Evolutionary conservation across 2,888 invertebrate genomes (phyloP).

Genomic region (Drosophila meridionalis): DNA sequence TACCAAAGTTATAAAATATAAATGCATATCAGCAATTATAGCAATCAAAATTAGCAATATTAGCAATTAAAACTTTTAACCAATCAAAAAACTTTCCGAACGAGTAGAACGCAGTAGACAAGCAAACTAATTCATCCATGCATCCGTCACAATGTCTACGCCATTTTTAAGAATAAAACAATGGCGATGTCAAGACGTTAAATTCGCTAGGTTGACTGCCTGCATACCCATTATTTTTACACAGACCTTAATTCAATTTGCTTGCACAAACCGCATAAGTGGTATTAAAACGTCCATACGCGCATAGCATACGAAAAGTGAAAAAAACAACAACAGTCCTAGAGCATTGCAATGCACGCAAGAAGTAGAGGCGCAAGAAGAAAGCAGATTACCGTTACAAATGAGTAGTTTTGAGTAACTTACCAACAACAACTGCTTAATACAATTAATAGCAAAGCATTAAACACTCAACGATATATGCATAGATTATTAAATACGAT

Average conservation of each 20-base stretch:
- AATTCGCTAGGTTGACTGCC: background rate
- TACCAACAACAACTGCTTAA: background rate
- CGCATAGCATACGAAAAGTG: background rate
- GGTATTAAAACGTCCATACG: background rate
- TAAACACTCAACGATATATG: background rate
- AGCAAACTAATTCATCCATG: background rate
- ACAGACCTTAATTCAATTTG: background rate
- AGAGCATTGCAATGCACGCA: background rate
- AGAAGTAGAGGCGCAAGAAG: background rate
- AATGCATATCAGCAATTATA: background rate
- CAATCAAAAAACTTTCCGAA: background rate
- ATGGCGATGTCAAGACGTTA: background rate
- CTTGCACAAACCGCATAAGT: background rate
- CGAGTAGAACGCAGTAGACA: too few species aligned
- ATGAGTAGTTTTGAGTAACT: background rate
- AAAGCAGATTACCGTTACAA: background rate
- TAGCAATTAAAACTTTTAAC: background rate
- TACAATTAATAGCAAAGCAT: background rate
- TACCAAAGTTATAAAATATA: too few species aligned
- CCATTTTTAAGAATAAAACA: background rate
- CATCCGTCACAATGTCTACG: background rate
- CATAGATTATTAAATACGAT: background rate
- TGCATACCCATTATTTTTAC: background rate
- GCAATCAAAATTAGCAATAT: too few species aligned
- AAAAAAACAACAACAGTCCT: background rate